These are phyloP conservation scores for Unio pictorum DNA, from an alignment of 2,888 invertebrate species.

Conservation along the genomic window DNA sequence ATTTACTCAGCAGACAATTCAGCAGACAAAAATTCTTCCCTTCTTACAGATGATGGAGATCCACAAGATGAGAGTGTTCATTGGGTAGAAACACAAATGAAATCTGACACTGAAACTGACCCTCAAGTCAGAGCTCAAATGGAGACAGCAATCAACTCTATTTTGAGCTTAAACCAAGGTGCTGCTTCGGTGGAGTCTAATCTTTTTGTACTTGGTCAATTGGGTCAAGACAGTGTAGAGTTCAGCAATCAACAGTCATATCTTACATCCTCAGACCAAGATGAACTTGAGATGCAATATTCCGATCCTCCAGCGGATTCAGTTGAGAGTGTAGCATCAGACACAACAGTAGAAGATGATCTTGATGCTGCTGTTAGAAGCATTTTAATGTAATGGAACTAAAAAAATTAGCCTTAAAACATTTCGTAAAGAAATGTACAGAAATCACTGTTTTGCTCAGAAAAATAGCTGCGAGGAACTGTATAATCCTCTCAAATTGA, in stretches of 20 bases:
- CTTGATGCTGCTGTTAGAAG: slow-evolving; percentile 76
- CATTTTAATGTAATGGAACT: slow-evolving; percentile 70
- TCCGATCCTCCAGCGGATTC: slow-evolving; percentile 13
- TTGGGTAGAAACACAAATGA: slow-evolving; percentile 8
- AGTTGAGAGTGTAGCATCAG: slow-evolving; percentile 13
- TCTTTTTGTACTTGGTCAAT: no score
- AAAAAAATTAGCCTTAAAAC: not conserved
- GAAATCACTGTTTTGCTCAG: no score
- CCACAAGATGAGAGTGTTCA: not conserved
- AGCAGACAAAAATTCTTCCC: slow-evolving; percentile 16
- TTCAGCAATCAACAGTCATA: no score
- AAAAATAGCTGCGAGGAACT: no score
- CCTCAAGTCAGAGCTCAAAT: slow-evolving; percentile 74
- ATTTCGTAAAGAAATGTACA: no score
- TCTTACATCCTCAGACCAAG: no score
- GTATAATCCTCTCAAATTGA: no score
- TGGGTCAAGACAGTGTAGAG: no score
- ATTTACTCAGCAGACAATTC: slow-evolving; percentile 30
- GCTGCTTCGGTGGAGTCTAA: slow-evolving; percentile 3
- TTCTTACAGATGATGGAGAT: slow-evolving; percentile 14
- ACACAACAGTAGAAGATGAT: slow-evolving; percentile 65
- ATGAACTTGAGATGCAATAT: no score
- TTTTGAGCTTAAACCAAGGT: slow-evolving; percentile 75
- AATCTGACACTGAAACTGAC: slow-evolving; percentile 32
- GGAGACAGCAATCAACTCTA: slow-evolving; percentile 85